These are phyloP conservation scores for Crenichthys baileyi DNA, from an alignment of 2,797 vertebrate genomes.

Conservation along the genomic window DNA sequence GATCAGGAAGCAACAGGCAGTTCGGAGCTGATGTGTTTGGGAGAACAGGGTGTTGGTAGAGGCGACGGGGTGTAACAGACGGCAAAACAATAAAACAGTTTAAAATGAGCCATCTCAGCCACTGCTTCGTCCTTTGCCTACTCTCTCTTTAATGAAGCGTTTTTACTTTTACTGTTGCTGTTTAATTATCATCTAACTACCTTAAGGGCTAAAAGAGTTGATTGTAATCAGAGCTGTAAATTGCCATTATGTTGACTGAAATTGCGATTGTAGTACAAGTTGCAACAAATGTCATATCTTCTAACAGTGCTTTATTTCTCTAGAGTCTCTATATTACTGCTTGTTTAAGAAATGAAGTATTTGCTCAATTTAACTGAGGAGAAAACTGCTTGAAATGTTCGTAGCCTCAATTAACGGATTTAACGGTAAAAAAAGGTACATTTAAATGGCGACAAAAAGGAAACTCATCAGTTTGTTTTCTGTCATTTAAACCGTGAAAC, in stretches of 20 bases:
- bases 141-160: conserved; percentile 52
- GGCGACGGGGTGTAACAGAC: conserved; percentile 19
- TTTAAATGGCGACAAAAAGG: not conserved
- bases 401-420: conserved; percentile 20
- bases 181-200: conserved; percentile 55
- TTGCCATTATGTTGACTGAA: conserved; percentile 41
- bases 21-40: not conserved
- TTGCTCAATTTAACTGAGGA: conserved; percentile 29
- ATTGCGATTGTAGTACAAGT: conserved; percentile 32
- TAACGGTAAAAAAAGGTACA: not conserved
- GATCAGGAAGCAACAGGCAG: conserved; percentile 77
- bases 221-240: conserved; percentile 64
- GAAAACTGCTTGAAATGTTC: not conserved
- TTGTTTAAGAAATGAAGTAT: conserved; percentile 24
- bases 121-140: conserved; percentile 32
- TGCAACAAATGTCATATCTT: conserved; percentile 36
- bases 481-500: not conserved
- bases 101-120: conserved; percentile 54
- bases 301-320: conserved; percentile 52
- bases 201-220: conserved; percentile 38
- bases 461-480: not conserved
- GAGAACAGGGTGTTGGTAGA: not conserved
- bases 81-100: conserved; percentile 79
- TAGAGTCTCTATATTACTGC: conserved; percentile 25
- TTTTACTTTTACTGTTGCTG: conserved; percentile 42